A percentile compares a stretch with the other conserved stretches of the same genome.
Evolutionary conservation across 2,797 vertebrate genomes (phyloP).

Genomic region (Leptoclinus maculatus): DNA sequence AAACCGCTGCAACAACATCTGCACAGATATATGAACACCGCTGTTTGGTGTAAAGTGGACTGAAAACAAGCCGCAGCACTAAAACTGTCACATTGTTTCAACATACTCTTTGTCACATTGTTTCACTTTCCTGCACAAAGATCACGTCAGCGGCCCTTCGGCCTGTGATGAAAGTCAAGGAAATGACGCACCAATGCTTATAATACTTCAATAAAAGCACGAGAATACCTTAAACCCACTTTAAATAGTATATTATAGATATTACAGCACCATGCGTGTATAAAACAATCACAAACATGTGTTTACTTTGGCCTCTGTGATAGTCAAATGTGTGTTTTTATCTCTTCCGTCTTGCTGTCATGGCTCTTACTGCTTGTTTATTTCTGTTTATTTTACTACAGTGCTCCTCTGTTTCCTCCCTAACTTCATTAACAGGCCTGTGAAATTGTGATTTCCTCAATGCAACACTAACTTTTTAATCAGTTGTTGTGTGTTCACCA

Average conservation of each 20-base stretch:
- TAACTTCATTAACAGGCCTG: not conserved
- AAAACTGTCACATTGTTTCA: constrained; percentile 4
- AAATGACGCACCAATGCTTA: constrained; percentile 61
- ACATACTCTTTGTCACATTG: constrained; percentile 14
- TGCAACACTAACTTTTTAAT: constrained; percentile 1
- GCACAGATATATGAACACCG: not conserved
- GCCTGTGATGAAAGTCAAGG: constrained; percentile 58
- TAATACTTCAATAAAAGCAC: not conserved
- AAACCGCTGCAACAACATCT: not conserved
- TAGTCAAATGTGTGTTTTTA: too few species aligned
- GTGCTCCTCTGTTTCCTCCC: not conserved
- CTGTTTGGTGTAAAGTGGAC: rapidly evolving
- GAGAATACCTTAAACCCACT: not conserved
- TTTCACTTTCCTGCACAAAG: not conserved
- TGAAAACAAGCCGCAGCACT: not conserved
- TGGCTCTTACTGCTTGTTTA: not conserved
- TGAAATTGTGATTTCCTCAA: not conserved
- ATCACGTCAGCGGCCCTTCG: constrained; percentile 57
- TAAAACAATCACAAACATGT: too few species aligned
- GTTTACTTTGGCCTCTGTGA: not conserved
- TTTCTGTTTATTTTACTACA: not conserved
- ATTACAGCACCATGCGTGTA: not conserved
- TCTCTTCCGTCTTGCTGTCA: not conserved
- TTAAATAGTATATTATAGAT: not conserved
- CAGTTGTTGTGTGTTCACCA: not conserved